Evolutionary conservation across 2,113 vertebrate genomes (phyloP).

Genomic region (Lota lota): DNA sequence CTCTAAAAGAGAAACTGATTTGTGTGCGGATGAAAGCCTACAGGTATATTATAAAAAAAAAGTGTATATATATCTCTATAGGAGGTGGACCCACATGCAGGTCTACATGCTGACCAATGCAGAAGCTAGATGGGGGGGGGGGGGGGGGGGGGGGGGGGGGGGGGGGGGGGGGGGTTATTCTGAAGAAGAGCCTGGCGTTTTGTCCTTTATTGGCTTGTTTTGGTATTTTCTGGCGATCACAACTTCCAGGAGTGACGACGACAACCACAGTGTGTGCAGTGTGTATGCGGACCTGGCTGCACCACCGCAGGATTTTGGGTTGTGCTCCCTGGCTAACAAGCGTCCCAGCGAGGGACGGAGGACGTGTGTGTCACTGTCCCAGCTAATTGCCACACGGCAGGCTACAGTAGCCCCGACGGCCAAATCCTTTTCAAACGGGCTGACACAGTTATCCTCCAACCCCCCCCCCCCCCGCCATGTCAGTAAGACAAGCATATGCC

Average conservation of each 20-base stretch:
- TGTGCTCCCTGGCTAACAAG: conserved; percentile 39
- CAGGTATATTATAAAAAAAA: conserved; percentile 17
- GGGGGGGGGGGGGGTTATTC: not conserved
- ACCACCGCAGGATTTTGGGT: conserved; percentile 17
- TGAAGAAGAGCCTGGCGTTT: not conserved
- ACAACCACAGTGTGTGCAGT: too few relatives aligned
- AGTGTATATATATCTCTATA: conserved; percentile 12
- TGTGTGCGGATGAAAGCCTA: conserved; percentile 39
- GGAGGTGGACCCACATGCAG: conserved; percentile 23
- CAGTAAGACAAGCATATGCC: conserved; percentile 30
- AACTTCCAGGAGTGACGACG: too few relatives aligned
- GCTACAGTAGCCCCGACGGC: conserved; percentile 28
- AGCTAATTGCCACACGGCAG: conserved; percentile 51
- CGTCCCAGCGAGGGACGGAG: conserved; percentile 31
- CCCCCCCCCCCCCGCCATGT: conserved; percentile 27
- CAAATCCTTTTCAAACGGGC: conserved; percentile 44
- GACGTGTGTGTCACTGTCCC: conserved; percentile 45
- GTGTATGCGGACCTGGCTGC: conserved; percentile 13
- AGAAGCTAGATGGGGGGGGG: conserved; percentile 25
- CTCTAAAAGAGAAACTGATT: conserved; percentile 39
- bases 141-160: too few relatives aligned
- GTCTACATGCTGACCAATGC: conserved; percentile 29
- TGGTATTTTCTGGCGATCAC: too few relatives aligned
- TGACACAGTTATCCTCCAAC: conserved; percentile 16
- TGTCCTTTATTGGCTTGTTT: too few relatives aligned